phyloP scores from a whole-genome alignment of 1,140 invertebrate genomes.

The Melanaphis sacchari region DNA sequence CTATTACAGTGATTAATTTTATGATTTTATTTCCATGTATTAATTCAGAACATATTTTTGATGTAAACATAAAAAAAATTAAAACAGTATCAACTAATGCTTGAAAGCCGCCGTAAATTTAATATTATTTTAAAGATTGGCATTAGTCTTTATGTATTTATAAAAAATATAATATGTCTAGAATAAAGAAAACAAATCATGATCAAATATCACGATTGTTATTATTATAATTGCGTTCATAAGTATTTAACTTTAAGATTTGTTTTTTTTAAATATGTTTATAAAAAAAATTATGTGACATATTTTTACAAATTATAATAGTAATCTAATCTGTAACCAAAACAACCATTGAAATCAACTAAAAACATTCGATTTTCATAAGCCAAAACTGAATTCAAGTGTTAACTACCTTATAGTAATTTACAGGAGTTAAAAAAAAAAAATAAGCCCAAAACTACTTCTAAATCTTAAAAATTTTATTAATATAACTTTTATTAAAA shows the following conservation, averaged over 20 bases:
- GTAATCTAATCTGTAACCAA: neutral
- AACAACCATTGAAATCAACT: neutral
- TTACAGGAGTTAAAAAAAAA: too few relatives aligned
- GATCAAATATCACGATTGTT: too few relatives aligned
- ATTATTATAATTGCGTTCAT: neutral
- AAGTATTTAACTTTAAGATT: neutral
- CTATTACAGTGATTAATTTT: neutral
- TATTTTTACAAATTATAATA: neutral
- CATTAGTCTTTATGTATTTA: too few relatives aligned
- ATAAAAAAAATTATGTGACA: neutral
- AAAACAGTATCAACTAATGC: neutral
- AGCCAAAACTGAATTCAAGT: too few relatives aligned
- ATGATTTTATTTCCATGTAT: neutral
- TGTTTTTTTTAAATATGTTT: neutral
- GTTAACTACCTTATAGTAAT: too few relatives aligned
- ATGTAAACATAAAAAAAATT: neutral
- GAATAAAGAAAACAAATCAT: too few relatives aligned
- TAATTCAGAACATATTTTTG: neutral
- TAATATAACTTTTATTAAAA: too few relatives aligned
- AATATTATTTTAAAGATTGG: neutral
- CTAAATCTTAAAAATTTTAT: too few relatives aligned
- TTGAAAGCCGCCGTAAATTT: neutral
- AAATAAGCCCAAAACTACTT: neutral
- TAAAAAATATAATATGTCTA: too few relatives aligned
- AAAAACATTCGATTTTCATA: neutral